Conservation (phyloP, 2,888 invertebrate species). For the Epistrophe grossulariae region DNA sequence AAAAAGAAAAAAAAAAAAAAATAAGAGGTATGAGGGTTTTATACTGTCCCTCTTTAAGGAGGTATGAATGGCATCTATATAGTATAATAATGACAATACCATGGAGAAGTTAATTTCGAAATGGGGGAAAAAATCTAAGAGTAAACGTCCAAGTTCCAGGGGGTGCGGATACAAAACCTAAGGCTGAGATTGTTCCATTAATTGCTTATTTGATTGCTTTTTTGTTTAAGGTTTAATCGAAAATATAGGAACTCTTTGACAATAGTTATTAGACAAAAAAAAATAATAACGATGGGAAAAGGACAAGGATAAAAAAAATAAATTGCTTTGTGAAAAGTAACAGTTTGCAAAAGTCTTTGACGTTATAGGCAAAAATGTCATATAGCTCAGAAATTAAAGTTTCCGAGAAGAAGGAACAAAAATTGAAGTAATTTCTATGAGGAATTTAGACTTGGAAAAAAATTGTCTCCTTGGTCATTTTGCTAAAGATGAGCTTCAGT, state of each 20-base stretch:
- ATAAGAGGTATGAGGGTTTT: neutral
- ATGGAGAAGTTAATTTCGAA: constrained; percentile 58
- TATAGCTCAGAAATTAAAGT: neutral
- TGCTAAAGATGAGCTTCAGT: too few species aligned
- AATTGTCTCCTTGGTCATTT: too few species aligned
- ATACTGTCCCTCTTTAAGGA: neutral
- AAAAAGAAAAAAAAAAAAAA: constrained; percentile 43
- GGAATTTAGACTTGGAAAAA: too few species aligned
- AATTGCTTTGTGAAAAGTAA: neutral
- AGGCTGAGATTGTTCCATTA: constrained; percentile 22
- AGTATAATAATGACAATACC: constrained; percentile 13
- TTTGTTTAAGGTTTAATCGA: constrained; percentile 1
- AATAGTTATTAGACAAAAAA: neutral
- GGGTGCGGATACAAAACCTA: neutral
- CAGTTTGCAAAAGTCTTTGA: neutral
- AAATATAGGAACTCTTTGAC: neutral
- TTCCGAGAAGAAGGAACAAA: neutral
- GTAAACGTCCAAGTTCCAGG: neutral
- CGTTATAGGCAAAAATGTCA: neutral
- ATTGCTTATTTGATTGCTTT: constrained; percentile 23
- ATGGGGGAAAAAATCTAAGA: constrained; percentile 48
- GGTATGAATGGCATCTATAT: neutral
- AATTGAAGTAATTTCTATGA: neutral
- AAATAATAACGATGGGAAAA: neutral
- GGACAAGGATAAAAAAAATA: neutral